These are phyloP conservation scores for Pseudomyrmex flavicornis DNA, from an alignment of 1,140 invertebrate genomes.

Conservation along the genomic window DNA sequence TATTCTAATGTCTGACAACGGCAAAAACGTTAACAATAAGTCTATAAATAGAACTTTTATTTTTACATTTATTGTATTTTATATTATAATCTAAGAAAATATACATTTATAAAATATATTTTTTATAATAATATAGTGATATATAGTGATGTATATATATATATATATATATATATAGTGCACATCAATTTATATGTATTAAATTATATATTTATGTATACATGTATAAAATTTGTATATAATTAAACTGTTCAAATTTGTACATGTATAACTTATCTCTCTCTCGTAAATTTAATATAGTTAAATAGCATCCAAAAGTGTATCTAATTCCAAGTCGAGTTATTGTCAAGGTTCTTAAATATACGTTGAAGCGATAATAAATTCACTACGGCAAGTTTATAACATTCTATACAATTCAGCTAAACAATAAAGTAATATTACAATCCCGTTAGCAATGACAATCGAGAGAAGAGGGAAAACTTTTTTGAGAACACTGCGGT, in stretches of 20 bases:
- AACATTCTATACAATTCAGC: background rate
- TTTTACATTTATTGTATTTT: background rate
- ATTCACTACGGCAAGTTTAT: background rate
- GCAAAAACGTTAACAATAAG: constrained; percentile 7
- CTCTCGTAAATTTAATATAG: background rate
- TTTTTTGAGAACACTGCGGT: constrained; percentile 55
- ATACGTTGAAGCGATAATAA: background rate
- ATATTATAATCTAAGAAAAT: background rate
- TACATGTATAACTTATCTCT: background rate
- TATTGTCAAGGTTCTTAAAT: background rate
- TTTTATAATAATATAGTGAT: background rate
- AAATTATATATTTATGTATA: background rate
- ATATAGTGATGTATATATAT: background rate
- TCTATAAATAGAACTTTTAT: constrained; percentile 14
- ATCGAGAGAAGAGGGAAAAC: constrained; percentile 28
- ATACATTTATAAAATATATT: background rate
- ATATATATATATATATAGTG: background rate
- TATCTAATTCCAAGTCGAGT: background rate
- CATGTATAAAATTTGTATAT: background rate
- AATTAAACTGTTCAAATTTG: background rate
- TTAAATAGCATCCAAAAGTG: background rate
- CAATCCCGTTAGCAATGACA: constrained; percentile 31
- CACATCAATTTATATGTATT: background rate
- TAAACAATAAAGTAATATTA: background rate
- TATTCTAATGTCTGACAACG: background rate